phyloP scores from a whole-genome alignment of 2,797 vertebrate species.

The Saguinus oedipus region DNA sequence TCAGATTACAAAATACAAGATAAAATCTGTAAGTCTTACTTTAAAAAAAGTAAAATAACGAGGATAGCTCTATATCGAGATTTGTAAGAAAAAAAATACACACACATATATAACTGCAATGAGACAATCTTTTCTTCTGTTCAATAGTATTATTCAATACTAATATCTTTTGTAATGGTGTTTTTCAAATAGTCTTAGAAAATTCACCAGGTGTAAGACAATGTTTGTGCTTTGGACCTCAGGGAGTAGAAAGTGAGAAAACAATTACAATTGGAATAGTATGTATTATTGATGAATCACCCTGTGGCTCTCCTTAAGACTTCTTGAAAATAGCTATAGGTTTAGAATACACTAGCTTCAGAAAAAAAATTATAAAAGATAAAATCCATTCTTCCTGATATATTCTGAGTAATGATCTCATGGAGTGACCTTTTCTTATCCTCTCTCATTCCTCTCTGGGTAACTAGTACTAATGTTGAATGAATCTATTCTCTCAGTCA shows the following conservation, averaged over 20 bases:
- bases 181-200: conserved; percentile 57
- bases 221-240: conserved; percentile 23
- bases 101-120: background rate
- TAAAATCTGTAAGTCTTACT: background rate
- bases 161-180: conserved; percentile 7
- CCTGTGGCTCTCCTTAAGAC: conserved; percentile 41
- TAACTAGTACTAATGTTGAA: background rate
- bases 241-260: conserved; percentile 43
- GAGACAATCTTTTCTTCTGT: background rate
- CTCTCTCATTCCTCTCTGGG: background rate
- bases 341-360: conserved; percentile 36
- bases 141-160: conserved; percentile 45
- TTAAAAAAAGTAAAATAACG: background rate
- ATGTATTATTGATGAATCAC: conserved; percentile 66
- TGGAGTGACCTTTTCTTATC: conserved; percentile 4
- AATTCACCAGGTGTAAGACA: conserved; percentile 36
- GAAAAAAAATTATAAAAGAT: conserved; percentile 23
- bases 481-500: background rate
- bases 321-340: conserved; percentile 43
- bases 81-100: background rate
- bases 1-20: background rate
- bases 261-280: conserved; percentile 63
- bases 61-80: background rate
- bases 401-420: conserved; percentile 25
- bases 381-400: conserved; percentile 39